phyloP scores from a whole-genome alignment of 2,888 invertebrate species.

The Drosophila affinis region DNA sequence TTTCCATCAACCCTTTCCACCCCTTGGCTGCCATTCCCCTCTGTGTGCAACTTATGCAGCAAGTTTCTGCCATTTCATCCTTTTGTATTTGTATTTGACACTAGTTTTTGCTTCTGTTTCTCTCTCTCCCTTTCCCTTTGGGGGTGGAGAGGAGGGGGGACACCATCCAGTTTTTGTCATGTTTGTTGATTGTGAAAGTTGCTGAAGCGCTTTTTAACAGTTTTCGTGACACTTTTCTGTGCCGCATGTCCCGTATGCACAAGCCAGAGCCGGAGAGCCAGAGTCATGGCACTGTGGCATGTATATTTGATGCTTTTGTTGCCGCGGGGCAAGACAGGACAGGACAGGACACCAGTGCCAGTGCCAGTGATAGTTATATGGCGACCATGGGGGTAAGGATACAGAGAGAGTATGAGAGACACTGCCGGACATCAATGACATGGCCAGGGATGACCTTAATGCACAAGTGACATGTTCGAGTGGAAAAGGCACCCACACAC shows the following conservation, averaged over 20 bases:
- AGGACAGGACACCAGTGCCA: background rate
- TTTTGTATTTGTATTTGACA: slow-evolving; percentile 63
- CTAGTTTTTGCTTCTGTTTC: slow-evolving; percentile 58
- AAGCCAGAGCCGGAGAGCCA: slow-evolving; percentile 13
- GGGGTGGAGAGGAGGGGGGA: no score
- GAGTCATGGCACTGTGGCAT: slow-evolving; percentile 15
- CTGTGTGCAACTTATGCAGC: slow-evolving; percentile 54
- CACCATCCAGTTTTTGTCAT: slow-evolving; percentile 69
- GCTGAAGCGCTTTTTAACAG: slow-evolving; percentile 77
- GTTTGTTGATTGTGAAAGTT: slow-evolving; percentile 77
- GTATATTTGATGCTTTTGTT: slow-evolving; percentile 43
- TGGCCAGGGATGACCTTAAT: slow-evolving; percentile 35
- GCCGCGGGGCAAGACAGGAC: slow-evolving; percentile 25
- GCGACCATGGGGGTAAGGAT: slow-evolving; percentile 26
- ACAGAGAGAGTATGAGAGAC: background rate
- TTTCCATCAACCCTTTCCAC: background rate
- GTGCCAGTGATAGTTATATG: slow-evolving; percentile 44
- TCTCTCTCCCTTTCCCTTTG: background rate
- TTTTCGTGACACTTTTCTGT: slow-evolving; percentile 65
- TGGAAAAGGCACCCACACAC: slow-evolving; percentile 22
- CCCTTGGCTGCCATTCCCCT: background rate
- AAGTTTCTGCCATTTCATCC: slow-evolving; percentile 35
- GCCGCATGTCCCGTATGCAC: slow-evolving; percentile 15
- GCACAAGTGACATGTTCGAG: slow-evolving; percentile 43
- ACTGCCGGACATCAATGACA: slow-evolving; percentile 30